phyloP scores from a whole-genome alignment of 2,113 vertebrate species.

The Odocoileus virginianus region DNA sequence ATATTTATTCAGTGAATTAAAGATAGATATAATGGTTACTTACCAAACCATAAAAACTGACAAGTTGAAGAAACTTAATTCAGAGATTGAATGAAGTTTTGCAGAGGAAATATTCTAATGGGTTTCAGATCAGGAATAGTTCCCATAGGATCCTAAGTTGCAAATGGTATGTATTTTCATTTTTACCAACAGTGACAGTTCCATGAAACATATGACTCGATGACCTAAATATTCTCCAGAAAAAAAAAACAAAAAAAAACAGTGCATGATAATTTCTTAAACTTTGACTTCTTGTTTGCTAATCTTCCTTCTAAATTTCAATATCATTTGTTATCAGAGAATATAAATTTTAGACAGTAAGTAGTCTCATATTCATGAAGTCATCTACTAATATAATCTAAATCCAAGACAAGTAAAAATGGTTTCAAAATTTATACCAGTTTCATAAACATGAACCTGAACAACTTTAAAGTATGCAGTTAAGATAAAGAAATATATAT shows the following conservation, averaged over 20 bases:
- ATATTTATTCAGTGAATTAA: not conserved
- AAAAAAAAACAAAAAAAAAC: not conserved
- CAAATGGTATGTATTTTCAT: not conserved
- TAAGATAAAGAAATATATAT: not conserved
- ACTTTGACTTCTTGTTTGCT: not conserved
- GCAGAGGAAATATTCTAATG: not conserved
- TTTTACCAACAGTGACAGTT: not conserved
- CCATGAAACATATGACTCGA: not conserved
- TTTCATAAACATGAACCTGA: not conserved
- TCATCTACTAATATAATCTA: not conserved
- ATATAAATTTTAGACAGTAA: not conserved
- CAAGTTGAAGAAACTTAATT: not conserved
- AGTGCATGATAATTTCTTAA: not conserved
- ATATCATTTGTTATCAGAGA: not conserved
- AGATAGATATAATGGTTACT: not conserved
- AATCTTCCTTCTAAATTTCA: not conserved
- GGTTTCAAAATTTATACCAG: not conserved
- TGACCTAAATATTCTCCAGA: not conserved
- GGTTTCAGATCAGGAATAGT: not conserved
- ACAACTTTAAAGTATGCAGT: not conserved
- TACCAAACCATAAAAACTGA: not conserved
- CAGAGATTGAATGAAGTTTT: not conserved
- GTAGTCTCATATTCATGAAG: not conserved
- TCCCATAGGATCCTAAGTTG: not conserved
- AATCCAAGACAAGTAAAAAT: not conserved